Evolutionary conservation across 1,140 invertebrate genomes (phyloP), one percentile per base, ranked within the genome.

Genomic region (Chironomus tepperi): DNA sequence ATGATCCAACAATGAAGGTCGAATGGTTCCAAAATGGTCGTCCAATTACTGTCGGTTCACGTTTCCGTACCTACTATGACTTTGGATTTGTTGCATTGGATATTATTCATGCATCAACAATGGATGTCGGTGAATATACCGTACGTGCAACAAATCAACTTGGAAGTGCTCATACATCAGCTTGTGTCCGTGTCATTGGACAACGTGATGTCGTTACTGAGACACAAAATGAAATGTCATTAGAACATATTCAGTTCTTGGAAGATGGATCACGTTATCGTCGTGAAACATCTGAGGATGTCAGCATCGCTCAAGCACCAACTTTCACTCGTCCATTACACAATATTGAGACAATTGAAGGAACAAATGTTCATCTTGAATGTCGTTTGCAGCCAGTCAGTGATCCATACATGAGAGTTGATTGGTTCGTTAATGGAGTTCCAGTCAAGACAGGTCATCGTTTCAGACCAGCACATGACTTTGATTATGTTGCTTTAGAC

Each of bases 401-500:
- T 42, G 97, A 99, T 84, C 89, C 95, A 0, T 91, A 90, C 7
- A 97, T 99, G 95, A 91, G 88, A 81, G 93, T 99, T 6, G 96
- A 99, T 78, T 99, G 98, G 98, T 94, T 97, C 80, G 92, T 95
- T 21, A 98, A 99, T 83, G 96, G 96, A 67, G 85, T 90, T 77
- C 93, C 91, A 18, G 89, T 95, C 5, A 92, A 90, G 81, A 92
- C 90, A 47, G 96, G 96, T 15, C 95, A 98, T 81, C 88, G 97
- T 75, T 99, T 98, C 85, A 88, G 95, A 83, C 96, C 96, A 72
- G 93, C 95, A 3, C 94, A 98, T 83, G 97, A 99, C 83, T 98
- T 99, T 83, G 97, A 98, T 80, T 98, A 98, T 80, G 96, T 98
- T 7, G 94, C 95, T 43, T 83, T 99, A 34, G 97, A 99, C 82